Evolutionary conservation across 2,113 vertebrate species (phyloP).

Genomic region (Microtus ochrogaster): DNA sequence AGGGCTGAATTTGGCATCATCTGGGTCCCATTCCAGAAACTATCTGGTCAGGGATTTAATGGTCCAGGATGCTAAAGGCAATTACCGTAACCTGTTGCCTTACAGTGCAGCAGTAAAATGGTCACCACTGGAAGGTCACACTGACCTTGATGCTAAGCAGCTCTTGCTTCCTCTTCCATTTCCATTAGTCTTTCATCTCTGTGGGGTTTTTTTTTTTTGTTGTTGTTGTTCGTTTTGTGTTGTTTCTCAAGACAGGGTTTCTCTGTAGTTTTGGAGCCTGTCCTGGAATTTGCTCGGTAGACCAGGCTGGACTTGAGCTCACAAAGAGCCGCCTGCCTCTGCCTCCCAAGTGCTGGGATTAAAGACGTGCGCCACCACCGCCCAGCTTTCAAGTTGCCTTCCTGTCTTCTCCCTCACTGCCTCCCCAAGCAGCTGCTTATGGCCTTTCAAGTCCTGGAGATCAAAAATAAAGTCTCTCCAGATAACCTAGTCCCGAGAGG

Average conservation of each 20-base stretch:
- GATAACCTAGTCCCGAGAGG: constrained; percentile 33
- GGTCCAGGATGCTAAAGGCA: constrained; percentile 83
- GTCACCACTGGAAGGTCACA: constrained; percentile 81
- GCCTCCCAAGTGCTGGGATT: too few species aligned
- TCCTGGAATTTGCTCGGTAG: too few species aligned
- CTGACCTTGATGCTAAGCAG: constrained; percentile 73
- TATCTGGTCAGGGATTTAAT: constrained; percentile 83
- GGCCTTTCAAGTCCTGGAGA: neutral
- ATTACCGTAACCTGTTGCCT: constrained; percentile 82
- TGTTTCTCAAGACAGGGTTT: too few species aligned
- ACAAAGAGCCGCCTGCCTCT: too few species aligned
- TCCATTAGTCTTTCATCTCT: neutral
- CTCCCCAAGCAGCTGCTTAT: neutral
- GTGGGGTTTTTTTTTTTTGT: too few species aligned
- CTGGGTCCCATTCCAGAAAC: constrained; percentile 69
- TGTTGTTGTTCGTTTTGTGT: too few species aligned
- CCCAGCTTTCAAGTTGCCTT: neutral
- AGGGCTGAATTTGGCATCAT: constrained; percentile 87
- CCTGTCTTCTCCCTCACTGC: neutral
- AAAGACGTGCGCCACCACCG: too few species aligned
- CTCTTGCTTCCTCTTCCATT: constrained; percentile 37
- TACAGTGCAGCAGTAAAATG: constrained; percentile 79
- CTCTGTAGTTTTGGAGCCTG: too few species aligned
- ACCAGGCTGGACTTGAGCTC: too few species aligned
- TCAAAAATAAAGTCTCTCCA: neutral